Base-by-base conservation (phyloP, 2,888 invertebrate species). In the Rotaria macrura region DNA sequence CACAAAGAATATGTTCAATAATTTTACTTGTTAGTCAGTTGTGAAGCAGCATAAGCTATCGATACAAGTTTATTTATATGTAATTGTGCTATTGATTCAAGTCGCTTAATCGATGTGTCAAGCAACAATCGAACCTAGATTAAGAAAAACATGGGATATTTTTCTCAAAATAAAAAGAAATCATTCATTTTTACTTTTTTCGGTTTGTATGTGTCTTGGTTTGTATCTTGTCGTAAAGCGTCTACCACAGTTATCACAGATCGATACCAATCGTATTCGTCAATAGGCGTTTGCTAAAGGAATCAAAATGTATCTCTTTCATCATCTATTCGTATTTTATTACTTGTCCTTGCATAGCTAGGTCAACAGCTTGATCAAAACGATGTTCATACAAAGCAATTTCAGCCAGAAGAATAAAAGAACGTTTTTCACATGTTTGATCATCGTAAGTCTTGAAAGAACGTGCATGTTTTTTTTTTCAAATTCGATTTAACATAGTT, bases 291-390 rank as follows among this genome's bases (percentile, higher is more conserved):
- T 79, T 79, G 40, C 79, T 79, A 79, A 43, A 79, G 10, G 3
- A 79, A 43, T n/a, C 3, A 40, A n/a, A 20, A n/a, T 10, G 43
- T n/a, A 1, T 43, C 23, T 1, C 3, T 79, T 43, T 23, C 3
- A 43, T 79, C 10, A n/a, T 20, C 14, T 25, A 79, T 12, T 40
- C 17, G 10, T 7, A 40, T 40, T 25, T 40, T 43, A n/a, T 43
- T 79, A 79, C 79, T 79, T 79, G 79, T 79, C 43, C 79, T 43
- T n/a, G 43, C n/a, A 79, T 79, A n/a, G 79, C 79, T 79, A 79
- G 43, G 14, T 79, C 79, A 43, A 79, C 43, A 2, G 79, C 79
- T 79, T 79, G 79, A 43, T 79, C 79, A 25, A 79, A 79, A n/a
- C 79, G 79, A 43, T 79, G 40, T 79, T 79, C 79, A 79, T 43